phyloP scores from a whole-genome alignment of 2,113 vertebrate genomes.

The Rhipidura dahli region DNA sequence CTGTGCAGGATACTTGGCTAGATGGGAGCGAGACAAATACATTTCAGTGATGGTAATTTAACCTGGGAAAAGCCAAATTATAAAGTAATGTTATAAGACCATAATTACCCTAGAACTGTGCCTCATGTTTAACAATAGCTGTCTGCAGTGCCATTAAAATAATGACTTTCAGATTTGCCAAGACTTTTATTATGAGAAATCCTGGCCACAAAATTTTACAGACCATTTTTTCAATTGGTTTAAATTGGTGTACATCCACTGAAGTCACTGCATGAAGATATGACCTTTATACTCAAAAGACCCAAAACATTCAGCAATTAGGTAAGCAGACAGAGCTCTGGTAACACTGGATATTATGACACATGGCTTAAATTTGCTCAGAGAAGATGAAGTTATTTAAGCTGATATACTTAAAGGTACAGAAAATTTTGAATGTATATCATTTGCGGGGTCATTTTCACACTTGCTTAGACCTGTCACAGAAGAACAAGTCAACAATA shows the following conservation, averaged over 20 bases:
- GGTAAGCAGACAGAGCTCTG: neutral
- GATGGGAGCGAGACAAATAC: neutral
- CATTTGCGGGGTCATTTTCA: neutral
- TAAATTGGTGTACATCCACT: neutral
- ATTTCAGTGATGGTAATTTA: neutral
- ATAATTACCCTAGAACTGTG: neutral
- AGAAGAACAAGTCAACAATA: neutral
- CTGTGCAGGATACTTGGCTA: neutral
- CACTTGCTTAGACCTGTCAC: neutral
- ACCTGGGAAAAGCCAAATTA: conserved; percentile 8
- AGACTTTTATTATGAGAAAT: conserved; percentile 30
- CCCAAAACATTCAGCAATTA: neutral
- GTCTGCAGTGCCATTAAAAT: conserved; percentile 41
- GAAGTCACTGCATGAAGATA: neutral
- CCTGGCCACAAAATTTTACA: neutral
- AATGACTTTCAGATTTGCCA: conserved; percentile 27
- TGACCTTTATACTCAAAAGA: conserved; percentile 19
- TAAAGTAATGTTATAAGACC: neutral
- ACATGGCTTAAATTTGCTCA: neutral
- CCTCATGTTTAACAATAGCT: conserved; percentile 33
- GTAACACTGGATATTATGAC: neutral
- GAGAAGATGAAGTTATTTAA: neutral
- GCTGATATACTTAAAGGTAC: neutral
- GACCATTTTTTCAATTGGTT: neutral
- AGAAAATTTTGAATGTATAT: neutral